Evolutionary conservation across 2,113 vertebrate species (phyloP).

Genomic region (Corydoras maculifer): DNA sequence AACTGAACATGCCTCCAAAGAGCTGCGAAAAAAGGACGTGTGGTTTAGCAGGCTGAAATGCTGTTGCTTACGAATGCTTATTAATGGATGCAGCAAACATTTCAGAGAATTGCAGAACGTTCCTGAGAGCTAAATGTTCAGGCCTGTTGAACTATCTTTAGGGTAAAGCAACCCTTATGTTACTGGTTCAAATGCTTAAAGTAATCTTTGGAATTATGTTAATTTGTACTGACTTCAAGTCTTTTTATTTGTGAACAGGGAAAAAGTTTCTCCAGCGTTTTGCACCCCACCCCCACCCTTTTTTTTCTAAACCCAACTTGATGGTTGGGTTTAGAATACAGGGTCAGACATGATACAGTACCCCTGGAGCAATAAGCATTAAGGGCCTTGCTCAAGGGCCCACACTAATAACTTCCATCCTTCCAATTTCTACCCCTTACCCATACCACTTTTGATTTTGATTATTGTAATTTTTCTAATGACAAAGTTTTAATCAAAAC

Average conservation of each 20-base stretch:
- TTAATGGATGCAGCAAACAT: slow-evolving; percentile 15
- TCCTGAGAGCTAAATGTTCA: background rate
- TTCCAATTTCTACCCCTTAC: too few relatives aligned
- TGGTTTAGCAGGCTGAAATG: slow-evolving; percentile 51
- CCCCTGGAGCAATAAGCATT: too few relatives aligned
- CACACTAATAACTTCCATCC: too few relatives aligned
- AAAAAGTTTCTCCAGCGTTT: background rate
- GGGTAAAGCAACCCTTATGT: background rate
- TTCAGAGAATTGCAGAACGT: background rate
- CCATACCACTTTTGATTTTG: too few relatives aligned
- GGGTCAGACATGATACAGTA: too few relatives aligned
- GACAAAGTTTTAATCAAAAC: too few relatives aligned
- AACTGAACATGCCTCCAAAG: slow-evolving; percentile 78
- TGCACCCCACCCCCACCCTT: too few relatives aligned
- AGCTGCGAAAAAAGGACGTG: slow-evolving; percentile 66
- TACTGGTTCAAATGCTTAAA: background rate
- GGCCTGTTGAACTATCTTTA: background rate
- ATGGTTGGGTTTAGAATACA: too few relatives aligned
- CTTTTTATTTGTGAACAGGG: slow-evolving; percentile 17
- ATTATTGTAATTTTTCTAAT: too few relatives aligned
- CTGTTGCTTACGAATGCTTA: slow-evolving; percentile 31
- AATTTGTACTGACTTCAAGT: background rate
- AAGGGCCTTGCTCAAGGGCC: too few relatives aligned
- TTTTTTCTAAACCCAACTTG: too few relatives aligned
- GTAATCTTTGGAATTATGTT: background rate